Percentiles rank a stretch among this genome's conserved stretches.
These are phyloP conservation scores for Pseudomyrmex concolor DNA, from an alignment of 1,140 invertebrate genomes.

Conservation along the genomic window DNA sequence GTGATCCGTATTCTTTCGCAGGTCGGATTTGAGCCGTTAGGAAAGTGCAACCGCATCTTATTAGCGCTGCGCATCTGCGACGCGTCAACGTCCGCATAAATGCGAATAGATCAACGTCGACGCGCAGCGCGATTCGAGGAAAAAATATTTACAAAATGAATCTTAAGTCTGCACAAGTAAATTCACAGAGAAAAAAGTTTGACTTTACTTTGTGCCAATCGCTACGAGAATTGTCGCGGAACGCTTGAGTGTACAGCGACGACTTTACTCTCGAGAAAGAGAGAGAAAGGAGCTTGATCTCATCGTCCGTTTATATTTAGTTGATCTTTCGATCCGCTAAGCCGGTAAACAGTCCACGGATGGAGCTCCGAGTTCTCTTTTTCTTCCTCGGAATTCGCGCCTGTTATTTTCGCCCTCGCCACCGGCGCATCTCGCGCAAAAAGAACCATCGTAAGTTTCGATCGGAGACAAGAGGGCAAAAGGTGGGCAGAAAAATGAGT, in stretches of 20 bases:
- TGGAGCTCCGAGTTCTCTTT: constrained; percentile 61
- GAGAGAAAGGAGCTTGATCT: constrained; percentile 24
- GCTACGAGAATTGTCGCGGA: neutral
- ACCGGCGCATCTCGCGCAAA: constrained; percentile 54
- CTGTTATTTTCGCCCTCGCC: constrained; percentile 78
- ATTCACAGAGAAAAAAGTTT: neutral
- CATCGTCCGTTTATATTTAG: constrained; percentile 79
- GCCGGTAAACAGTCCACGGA: constrained; percentile 77
- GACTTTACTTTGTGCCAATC: neutral
- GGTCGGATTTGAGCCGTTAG: constrained; percentile 65
- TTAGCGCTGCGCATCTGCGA: constrained; percentile 41
- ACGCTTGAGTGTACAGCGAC: constrained; percentile 3
- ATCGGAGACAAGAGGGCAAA: constrained; percentile 32
- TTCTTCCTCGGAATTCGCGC: constrained; percentile 59
- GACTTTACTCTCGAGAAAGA: constrained; percentile 21
- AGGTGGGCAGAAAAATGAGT: constrained; percentile 65
- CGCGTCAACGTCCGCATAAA: constrained; percentile 55
- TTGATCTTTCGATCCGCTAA: constrained; percentile 80
- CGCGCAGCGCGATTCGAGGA: neutral
- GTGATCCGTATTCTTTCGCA: constrained; percentile 73
- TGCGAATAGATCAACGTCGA: constrained; percentile 13
- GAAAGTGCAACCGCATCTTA: constrained; percentile 60
- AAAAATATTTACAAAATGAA: too few species aligned
- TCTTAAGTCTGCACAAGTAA: neutral
- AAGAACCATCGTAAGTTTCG: neutral